These are phyloP conservation scores for Shinisaurus crocodilurus DNA, from an alignment of 2,113 vertebrate genomes.

Conservation along the genomic window DNA sequence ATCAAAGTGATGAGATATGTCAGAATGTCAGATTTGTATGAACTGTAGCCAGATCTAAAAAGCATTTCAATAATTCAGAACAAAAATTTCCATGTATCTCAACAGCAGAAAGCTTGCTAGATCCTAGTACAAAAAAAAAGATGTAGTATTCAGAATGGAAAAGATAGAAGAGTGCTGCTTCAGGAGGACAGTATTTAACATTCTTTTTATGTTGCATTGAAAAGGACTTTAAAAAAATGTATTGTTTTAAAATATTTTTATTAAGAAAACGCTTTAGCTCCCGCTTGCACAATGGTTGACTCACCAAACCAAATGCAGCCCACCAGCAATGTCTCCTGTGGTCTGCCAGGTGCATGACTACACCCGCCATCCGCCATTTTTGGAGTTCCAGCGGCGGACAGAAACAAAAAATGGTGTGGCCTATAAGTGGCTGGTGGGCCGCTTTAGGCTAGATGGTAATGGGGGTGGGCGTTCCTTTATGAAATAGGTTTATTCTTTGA, in stretches of 20 bases:
- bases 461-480: not conserved
- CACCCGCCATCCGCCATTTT: not conserved
- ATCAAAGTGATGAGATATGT: slow-evolving; percentile 47
- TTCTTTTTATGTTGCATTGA: not conserved
- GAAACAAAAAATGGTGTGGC: too few relatives aligned
- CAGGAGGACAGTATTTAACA: not conserved
- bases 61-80: slow-evolving; percentile 71
- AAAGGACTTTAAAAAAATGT: not conserved
- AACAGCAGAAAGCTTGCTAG: slow-evolving; percentile 33
- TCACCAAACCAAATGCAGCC: not conserved
- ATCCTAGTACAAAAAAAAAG: not conserved
- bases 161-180: not conserved
- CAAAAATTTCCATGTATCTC: slow-evolving; percentile 46
- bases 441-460: not conserved
- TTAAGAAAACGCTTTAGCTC: not conserved
- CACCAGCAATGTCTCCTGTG: not conserved
- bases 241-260: not conserved
- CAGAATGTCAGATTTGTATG: slow-evolving; percentile 58
- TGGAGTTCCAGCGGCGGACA: not conserved
- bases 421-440: not conserved
- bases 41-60: slow-evolving; percentile 56
- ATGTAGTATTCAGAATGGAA: not conserved
- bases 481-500: not conserved
- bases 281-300: not conserved
- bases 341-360: not conserved